A percentile compares a stretch with the other conserved stretches of the same genome.
Conservation (phyloP, 2,888 invertebrate genomes). For the Acanthoscelides obtectus region DNA sequence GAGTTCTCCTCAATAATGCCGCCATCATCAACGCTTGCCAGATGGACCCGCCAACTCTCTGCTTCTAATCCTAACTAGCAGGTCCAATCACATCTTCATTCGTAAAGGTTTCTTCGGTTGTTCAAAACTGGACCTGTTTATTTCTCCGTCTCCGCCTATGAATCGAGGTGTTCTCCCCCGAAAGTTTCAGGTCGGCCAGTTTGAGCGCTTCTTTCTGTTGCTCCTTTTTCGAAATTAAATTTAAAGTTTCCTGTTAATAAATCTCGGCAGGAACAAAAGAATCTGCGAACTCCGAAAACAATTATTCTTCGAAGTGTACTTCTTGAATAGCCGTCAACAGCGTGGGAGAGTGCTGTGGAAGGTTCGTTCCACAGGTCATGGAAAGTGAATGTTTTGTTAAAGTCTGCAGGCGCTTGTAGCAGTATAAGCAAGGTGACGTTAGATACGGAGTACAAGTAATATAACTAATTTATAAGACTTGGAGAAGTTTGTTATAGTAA, state of each 20-base stretch:
- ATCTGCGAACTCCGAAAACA: slow-evolving; percentile 3
- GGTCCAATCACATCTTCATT: too few relatives aligned
- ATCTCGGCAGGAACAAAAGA: slow-evolving; percentile 5
- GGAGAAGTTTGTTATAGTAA: too few relatives aligned
- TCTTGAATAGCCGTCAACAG: not conserved
- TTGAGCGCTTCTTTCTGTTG: not conserved
- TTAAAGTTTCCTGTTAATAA: slow-evolving; percentile 7
- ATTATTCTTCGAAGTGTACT: slow-evolving; percentile 1
- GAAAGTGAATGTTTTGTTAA: not conserved
- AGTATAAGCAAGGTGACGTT: not conserved
- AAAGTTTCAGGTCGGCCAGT: not conserved
- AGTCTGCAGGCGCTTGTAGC: not conserved
- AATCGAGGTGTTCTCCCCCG: not conserved
- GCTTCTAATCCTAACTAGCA: too few relatives aligned
- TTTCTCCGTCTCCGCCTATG: not conserved
- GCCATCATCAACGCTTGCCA: too few relatives aligned
- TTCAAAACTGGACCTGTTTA: too few relatives aligned
- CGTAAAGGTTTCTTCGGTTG: too few relatives aligned
- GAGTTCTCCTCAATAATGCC: too few relatives aligned
- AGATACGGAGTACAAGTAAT: too few relatives aligned
- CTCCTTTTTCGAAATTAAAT: slow-evolving; percentile 3
- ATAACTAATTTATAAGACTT: too few relatives aligned
- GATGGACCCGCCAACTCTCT: too few relatives aligned
- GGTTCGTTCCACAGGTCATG: not conserved
- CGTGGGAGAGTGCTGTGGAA: not conserved